phyloP scores from a whole-genome alignment of 1,140 invertebrate genomes.

The Dinothrombium tinctorium region DNA sequence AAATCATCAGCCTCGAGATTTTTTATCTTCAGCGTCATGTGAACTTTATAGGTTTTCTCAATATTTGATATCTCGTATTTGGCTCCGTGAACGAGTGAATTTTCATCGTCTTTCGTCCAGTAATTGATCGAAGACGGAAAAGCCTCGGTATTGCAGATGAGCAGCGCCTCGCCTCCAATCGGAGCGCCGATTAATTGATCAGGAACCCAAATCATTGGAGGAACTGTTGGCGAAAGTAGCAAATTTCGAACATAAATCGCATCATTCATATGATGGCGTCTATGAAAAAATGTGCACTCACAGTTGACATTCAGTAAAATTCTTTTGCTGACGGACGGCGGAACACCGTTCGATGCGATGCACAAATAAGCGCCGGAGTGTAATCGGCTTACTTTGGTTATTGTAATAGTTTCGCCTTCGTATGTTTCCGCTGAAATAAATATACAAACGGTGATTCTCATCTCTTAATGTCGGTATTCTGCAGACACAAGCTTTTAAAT shows the following conservation, averaged over 20 bases:
- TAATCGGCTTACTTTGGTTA: slow-evolving; percentile 54
- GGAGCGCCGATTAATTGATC: slow-evolving; percentile 24
- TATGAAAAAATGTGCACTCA: slow-evolving; percentile 29
- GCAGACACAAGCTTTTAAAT: no score
- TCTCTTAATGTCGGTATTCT: no score
- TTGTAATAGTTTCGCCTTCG: slow-evolving; percentile 30
- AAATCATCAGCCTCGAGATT: slow-evolving; percentile 32
- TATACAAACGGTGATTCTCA: no score
- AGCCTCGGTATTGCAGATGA: slow-evolving; percentile 23
- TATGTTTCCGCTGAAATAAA: not conserved
- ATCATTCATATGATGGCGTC: not conserved
- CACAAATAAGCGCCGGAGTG: slow-evolving; percentile 77
- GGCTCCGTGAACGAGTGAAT: slow-evolving; percentile 13
- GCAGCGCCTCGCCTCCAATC: slow-evolving; percentile 21
- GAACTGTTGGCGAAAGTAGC: slow-evolving; percentile 18
- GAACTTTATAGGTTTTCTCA: slow-evolving; percentile 15
- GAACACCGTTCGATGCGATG: slow-evolving; percentile 45
- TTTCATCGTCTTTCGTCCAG: slow-evolving; percentile 17
- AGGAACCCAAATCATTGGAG: slow-evolving; percentile 26
- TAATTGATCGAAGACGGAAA: slow-evolving; percentile 15
- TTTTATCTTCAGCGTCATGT: slow-evolving; percentile 13
- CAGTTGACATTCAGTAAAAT: slow-evolving; percentile 48
- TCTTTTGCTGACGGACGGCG: slow-evolving; percentile 48
- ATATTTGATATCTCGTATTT: slow-evolving; percentile 14
- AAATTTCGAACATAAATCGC: not conserved